A percentile compares a stretch with the other conserved stretches of the same genome.
phyloP scores from a whole-genome alignment of 2,797 vertebrate genomes.

The Myotis myotis region DNA sequence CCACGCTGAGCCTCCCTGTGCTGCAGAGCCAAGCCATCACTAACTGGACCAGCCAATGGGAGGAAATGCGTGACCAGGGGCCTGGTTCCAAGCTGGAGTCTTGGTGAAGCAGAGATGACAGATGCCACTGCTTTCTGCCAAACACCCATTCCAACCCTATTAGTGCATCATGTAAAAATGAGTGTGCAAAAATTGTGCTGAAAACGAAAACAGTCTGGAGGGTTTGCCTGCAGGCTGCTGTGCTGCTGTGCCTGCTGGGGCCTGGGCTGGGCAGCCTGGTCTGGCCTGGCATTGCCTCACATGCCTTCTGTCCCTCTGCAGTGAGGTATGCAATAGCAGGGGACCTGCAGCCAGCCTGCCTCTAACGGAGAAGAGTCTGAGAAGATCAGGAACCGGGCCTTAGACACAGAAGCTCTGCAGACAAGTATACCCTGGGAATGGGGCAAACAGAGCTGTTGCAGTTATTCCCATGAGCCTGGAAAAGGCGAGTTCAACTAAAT shows the following conservation, averaged over 20 bases:
- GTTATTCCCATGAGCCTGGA: background rate
- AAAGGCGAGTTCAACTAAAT: background rate
- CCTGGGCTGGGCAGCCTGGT: background rate
- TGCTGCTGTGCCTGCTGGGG: accelerated
- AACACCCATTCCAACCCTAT: slow-evolving; percentile 30
- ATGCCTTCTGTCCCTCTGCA: background rate
- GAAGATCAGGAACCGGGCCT: background rate
- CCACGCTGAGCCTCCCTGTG: background rate
- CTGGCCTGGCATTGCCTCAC: background rate
- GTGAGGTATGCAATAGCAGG: background rate
- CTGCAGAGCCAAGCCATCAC: background rate
- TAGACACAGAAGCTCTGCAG: background rate
- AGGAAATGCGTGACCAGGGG: background rate
- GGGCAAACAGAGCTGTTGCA: background rate
- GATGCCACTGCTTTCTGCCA: slow-evolving; percentile 60
- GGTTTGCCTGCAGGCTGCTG: background rate
- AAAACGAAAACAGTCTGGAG: slow-evolving; percentile 46
- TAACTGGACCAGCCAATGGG: background rate
- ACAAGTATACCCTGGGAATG: background rate
- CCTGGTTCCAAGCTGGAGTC: slow-evolving; percentile 27
- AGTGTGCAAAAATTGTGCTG: background rate
- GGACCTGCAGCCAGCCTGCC: background rate
- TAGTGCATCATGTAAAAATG: slow-evolving; percentile 17
- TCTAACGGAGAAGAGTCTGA: background rate
- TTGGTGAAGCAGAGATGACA: slow-evolving; percentile 43